A percentile compares a stretch with the other conserved stretches of the same genome.
Evolutionary conservation across 2,113 vertebrate species (phyloP).

Genomic region (Leptosomus discolor): DNA sequence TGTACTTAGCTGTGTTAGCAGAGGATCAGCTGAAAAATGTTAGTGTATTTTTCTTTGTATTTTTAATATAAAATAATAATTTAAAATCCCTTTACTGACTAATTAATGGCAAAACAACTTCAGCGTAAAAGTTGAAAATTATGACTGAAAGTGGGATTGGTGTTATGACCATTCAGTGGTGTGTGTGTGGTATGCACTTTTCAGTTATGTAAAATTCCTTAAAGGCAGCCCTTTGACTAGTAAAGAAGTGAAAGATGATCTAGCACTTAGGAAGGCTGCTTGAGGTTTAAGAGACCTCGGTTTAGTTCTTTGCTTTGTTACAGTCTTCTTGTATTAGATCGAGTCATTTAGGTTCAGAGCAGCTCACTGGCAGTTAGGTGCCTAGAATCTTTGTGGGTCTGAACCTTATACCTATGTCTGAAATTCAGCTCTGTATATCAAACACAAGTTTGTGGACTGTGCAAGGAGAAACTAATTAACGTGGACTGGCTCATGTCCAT

Average conservation of each 20-base stretch:
- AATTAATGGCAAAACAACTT: background rate
- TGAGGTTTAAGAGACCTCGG: background rate
- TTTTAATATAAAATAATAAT: background rate
- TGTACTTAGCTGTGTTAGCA: background rate
- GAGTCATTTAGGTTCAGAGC: background rate
- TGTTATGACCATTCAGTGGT: background rate
- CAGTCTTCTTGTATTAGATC: background rate
- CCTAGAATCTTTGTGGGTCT: background rate
- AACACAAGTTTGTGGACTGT: background rate
- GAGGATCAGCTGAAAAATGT: background rate
- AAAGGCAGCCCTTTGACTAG: background rate
- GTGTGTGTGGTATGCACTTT: background rate
- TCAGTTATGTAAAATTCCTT: background rate
- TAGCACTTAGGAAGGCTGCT: background rate
- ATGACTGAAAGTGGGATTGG: background rate
- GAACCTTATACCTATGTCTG: background rate
- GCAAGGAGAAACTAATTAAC: background rate
- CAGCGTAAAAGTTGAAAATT: background rate
- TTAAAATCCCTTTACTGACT: background rate
- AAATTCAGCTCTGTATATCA: background rate
- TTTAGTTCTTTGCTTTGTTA: background rate
- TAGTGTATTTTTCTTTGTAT: background rate
- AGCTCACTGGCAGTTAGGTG: background rate
- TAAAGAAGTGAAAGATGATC: background rate
- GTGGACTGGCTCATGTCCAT: fast-evolving